Evolutionary conservation across 2,888 invertebrate genomes (phyloP).

Genomic region (Platycnemis pennipes): DNA sequence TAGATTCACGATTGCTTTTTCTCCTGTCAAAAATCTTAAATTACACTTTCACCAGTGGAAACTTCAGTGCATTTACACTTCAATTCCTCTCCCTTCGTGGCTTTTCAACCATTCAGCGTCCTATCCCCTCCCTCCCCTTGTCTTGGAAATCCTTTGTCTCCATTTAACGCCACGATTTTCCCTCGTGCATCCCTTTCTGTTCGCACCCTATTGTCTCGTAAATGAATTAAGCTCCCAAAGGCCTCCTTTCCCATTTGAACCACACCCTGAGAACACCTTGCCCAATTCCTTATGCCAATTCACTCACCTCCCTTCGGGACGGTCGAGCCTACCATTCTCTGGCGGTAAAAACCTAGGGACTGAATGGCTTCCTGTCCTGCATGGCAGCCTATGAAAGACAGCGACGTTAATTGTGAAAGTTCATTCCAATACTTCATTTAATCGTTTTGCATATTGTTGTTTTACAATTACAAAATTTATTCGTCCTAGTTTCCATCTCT

Average conservation of each 20-base stretch:
- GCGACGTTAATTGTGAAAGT: too few species aligned
- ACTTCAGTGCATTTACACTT: not conserved
- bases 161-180: not conserved
- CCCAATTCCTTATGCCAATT: constrained; percentile 32
- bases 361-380: not conserved
- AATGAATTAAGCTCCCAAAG: constrained; percentile 56
- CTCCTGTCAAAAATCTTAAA: not conserved
- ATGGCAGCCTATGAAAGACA: too few species aligned
- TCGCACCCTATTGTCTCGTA: constrained; percentile 43
- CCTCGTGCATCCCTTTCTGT: constrained; percentile 51
- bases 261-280: not conserved
- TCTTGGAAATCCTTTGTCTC: not conserved
- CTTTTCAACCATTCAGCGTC: not conserved
- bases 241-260: constrained; percentile 35
- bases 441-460: too few species aligned
- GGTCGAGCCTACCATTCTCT: constrained; percentile 2
- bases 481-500: too few species aligned
- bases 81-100: not conserved
- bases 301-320: not conserved
- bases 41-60: not conserved
- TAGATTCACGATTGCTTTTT: too few species aligned
- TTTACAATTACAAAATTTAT: too few species aligned
- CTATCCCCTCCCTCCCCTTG: not conserved
- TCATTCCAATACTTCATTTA: too few species aligned
- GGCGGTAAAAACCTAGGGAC: constrained; percentile 39